Evolutionary conservation across 2,113 vertebrate species (phyloP).

Genomic region (Nansenia antarctica): DNA sequence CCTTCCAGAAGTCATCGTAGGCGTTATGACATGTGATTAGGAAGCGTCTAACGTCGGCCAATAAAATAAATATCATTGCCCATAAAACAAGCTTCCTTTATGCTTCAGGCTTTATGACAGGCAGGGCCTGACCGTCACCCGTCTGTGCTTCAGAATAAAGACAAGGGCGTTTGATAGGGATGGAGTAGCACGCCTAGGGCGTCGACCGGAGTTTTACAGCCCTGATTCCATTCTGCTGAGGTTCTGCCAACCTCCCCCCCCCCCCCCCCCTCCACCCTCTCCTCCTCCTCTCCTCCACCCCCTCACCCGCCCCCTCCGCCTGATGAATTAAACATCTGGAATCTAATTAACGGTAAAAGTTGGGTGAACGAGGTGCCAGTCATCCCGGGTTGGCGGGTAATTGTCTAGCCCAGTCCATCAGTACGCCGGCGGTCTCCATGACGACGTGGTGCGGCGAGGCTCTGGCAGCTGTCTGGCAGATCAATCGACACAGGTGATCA

Average conservation of each 20-base stretch:
- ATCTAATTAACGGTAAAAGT: neutral
- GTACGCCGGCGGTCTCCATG: neutral
- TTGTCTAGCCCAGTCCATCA: neutral
- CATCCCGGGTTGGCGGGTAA: neutral
- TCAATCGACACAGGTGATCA: no score
- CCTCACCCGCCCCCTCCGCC: no score
- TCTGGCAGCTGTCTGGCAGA: no score
- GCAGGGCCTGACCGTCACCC: neutral
- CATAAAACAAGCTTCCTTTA: constrained; percentile 2
- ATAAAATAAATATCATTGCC: neutral
- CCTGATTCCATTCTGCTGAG: constrained; percentile 1
- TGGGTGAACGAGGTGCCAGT: neutral
- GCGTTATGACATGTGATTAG: neutral
- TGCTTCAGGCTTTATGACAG: neutral
- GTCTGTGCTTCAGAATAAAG: no score
- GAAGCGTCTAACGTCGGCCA: neutral
- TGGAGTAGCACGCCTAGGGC: neutral
- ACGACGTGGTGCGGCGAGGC: no score
- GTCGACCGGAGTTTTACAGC: neutral
- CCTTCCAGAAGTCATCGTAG: neutral
- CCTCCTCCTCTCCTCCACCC: no score
- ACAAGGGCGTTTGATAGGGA: no score
- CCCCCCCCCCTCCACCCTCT: no score
- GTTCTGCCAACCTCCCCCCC: no score
- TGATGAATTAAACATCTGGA: constrained; percentile 18